Evolutionary conservation across 2,113 vertebrate genomes (phyloP).

Genomic region (Gymnarchus niloticus): DNA sequence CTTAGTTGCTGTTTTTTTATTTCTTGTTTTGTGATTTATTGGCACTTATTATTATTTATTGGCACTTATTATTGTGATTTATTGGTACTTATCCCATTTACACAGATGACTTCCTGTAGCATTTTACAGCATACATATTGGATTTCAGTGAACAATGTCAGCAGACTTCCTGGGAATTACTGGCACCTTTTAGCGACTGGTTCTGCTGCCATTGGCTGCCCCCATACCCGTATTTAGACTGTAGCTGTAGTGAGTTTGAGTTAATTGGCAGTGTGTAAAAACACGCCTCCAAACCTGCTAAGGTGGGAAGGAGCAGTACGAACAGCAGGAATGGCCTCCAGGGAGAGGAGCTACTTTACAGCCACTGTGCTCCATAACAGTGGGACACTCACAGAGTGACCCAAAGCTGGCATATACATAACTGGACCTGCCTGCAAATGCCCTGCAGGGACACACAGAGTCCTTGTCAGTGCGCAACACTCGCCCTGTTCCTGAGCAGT

Average conservation of each 20-base stretch:
- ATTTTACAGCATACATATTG: not conserved
- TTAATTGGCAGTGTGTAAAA: not conserved
- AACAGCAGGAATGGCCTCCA: constrained; percentile 24
- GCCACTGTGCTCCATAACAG: constrained; percentile 37
- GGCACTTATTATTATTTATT: not conserved
- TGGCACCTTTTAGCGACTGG: not conserved
- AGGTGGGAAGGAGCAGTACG: not conserved
- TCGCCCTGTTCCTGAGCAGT: not conserved
- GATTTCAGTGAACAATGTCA: too few species aligned
- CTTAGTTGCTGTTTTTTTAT: too few species aligned
- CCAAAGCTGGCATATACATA: constrained; percentile 40
- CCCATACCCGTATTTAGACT: not conserved
- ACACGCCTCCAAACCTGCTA: not conserved
- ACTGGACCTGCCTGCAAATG: constrained; percentile 27
- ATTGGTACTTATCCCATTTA: not conserved
- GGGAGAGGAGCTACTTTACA: constrained; percentile 36
- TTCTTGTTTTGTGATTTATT: too few species aligned
- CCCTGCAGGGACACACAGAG: not conserved
- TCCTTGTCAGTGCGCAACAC: not conserved
- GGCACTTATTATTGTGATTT: not conserved
- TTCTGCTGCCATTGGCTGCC: not conserved
- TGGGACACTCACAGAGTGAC: constrained; percentile 27
- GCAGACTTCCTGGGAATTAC: not conserved
- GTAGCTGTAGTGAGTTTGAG: not conserved
- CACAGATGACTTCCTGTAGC: not conserved